Evolutionary conservation across 64 coral and sea anemone species (phyloP).

Genomic region (Actinia equina): DNA sequence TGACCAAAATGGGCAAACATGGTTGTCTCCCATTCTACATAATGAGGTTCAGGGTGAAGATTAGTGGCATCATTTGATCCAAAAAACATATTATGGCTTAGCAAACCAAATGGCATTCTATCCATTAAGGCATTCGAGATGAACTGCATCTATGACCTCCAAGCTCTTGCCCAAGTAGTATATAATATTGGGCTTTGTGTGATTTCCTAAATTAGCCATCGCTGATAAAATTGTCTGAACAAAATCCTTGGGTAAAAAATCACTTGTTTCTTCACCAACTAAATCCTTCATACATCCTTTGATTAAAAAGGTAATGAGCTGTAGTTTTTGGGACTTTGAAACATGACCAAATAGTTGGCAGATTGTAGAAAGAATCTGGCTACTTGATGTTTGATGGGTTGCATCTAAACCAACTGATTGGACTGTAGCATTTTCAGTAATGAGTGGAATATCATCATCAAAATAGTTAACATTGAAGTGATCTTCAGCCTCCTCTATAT

Average conservation of each 20-base stretch:
- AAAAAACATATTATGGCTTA: conserved; percentile 51
- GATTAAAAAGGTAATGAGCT: no score
- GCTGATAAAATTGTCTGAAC: background rate
- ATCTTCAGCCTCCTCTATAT: conserved; percentile 15
- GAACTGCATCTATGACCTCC: background rate
- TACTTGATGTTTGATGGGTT: background rate
- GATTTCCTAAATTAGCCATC: background rate
- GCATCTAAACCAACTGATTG: background rate
- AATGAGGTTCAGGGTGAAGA: conserved; percentile 7
- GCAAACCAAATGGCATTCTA: conserved; percentile 54
- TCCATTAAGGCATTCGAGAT: conserved; percentile 16
- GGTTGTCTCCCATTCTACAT: conserved; percentile 41
- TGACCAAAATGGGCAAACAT: conserved; percentile 69
- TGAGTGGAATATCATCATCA: background rate
- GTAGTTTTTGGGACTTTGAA: background rate
- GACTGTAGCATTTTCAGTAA: background rate
- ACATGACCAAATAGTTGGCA: background rate
- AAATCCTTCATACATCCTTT: no score
- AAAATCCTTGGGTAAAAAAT: conserved; percentile 4
- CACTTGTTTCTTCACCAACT: background rate
- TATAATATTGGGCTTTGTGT: background rate
- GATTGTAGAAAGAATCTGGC: background rate
- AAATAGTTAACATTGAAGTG: conserved; percentile 13
- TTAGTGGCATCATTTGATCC: background rate
- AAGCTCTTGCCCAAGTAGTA: conserved; percentile 13